Percentiles rank a stretch among this genome's conserved stretches.
Evolutionary conservation across 2,888 invertebrate genomes (phyloP).

Genomic region (Cepaea hortensis): DNA sequence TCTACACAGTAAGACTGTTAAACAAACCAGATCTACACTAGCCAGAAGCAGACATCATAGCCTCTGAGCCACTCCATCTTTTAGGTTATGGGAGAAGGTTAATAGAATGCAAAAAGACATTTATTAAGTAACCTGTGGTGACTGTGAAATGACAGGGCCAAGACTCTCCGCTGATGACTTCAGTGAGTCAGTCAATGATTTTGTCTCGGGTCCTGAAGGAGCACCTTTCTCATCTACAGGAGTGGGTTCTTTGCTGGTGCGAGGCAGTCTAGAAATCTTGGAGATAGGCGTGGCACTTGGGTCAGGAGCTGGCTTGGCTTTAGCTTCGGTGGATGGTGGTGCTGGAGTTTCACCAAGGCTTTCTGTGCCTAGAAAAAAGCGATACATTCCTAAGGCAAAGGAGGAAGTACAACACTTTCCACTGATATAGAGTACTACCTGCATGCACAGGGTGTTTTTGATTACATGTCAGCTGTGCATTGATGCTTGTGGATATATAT

Average conservation of each 20-base stretch:
- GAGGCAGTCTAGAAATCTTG: constrained; percentile 44
- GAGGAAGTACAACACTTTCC: neutral
- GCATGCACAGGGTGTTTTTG: neutral
- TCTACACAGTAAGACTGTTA: no score
- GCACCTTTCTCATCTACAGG: constrained; percentile 55
- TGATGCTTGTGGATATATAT: no score
- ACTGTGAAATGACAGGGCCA: constrained; percentile 13
- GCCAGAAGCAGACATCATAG: no score
- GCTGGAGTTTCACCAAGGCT: constrained; percentile 59
- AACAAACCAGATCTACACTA: no score
- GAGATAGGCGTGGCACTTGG: constrained; percentile 49
- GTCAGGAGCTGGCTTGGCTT: constrained; percentile 22
- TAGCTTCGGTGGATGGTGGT: constrained; percentile 51
- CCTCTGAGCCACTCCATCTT: no score
- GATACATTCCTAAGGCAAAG: constrained; percentile 4
- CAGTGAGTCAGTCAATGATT: constrained; percentile 34
- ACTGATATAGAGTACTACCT: neutral
- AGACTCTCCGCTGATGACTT: constrained; percentile 13
- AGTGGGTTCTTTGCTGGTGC: constrained; percentile 56
- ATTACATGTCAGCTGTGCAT: no score
- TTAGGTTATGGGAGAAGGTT: no score
- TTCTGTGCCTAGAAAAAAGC: constrained; percentile 60
- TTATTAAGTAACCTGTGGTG: constrained; percentile 18
- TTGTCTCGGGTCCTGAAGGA: constrained; percentile 25
- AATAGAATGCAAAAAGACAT: no score